Evolutionary conservation across 2,888 invertebrate genomes (phyloP), one percentile per base, ranked within the genome.

Genomic region (Drosophila siamana): DNA sequence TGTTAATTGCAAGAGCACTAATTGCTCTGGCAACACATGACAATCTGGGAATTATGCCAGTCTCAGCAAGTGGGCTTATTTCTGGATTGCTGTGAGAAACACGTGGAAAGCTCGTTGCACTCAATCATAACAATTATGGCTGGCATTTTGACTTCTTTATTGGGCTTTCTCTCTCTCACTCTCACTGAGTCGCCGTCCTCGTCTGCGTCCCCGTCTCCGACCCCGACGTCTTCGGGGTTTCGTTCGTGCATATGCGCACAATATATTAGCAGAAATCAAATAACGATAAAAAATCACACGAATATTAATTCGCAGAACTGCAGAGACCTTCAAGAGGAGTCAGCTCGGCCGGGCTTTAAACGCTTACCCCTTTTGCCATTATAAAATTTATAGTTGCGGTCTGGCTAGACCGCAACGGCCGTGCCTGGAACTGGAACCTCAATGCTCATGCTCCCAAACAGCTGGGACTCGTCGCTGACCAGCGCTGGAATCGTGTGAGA

Each of bases 231-330:
- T n/a, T n/a, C n/a, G n/a, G n/a, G n/a, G n/a, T n/a, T n/a, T 16
- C 9, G 13, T 19, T 28, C 13, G 26, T 22, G 9, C 9, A 15
- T 24, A 54, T 13, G 30, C n/a, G 24, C 40, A 50, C 56, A 66
- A 63, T 65, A 72, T 60, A 76, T 86, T 76, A 76, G 77, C 59
- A 69, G 86, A 87, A 84, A 85, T 87, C 85, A 87, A 87, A 86
- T 72, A 85, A 76, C 82, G 90, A 90, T 90, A 90, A 89, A 89
- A 81, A 88, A 90, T 90, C 90, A 86, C 88, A 90, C 90, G 89
- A 90, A 88, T 88, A 87, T 86, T 90, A 88, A 88, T 90, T 90
- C 90, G 85, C 60, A 78, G 90, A 90, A 90, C 76, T 80, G 73
- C 80, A 75, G 83, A 89, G 90, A 82, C 89, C 89, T 88, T 89